Evolutionary conservation across 2,797 vertebrate species (phyloP), one percentile per base, ranked within the genome.

Genomic region (Sphenopsis melanotis): DNA sequence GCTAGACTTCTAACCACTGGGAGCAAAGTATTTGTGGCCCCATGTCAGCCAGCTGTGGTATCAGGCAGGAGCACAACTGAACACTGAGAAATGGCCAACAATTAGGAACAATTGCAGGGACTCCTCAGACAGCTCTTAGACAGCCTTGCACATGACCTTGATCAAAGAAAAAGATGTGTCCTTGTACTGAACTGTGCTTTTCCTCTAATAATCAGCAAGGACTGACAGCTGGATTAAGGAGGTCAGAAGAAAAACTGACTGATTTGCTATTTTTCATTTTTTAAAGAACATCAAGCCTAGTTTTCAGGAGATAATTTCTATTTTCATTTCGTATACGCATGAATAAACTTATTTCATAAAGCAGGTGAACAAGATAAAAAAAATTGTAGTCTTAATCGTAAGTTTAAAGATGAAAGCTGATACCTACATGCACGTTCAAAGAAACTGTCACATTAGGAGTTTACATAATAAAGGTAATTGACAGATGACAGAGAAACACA

Each of bases 321-420:
- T 26, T 75, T 81, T 29, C 41, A 44, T 29, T 66, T 37, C 68
- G 24, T 18, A 76, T 11, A 46, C 4, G 7, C 18, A 66, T 27
- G 17, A 78, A 52, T 17, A 63, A 76, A 7, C 22, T 87, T 61
- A 29, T 10, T 81, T 69, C 32, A 61, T 9, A 27, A 27, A 87
- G 26, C 11, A 85, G 12, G 4, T 52, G 20, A 79, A 16, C 23
- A 85, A 76, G 78, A 36, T 21, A 37, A 29, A 75, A 46, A 32
- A 55, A 55, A n/a, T 10, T 11, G 9, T 7, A n/a, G 47, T 74
- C 64, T 76, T 55, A 34, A 34, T 34, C 34, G 14, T 4, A 69
- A 66, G 21, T 49, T 52, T 61, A 29, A 76, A 87, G 57, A 91
- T 24, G 12, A 85, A 85, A 91, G 64, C 32, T 61, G 32, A 82